Percentiles rank a stretch among this genome's conserved stretches.
Conservation (phyloP, 1,140 invertebrate species). For the Megathymus violae region DNA sequence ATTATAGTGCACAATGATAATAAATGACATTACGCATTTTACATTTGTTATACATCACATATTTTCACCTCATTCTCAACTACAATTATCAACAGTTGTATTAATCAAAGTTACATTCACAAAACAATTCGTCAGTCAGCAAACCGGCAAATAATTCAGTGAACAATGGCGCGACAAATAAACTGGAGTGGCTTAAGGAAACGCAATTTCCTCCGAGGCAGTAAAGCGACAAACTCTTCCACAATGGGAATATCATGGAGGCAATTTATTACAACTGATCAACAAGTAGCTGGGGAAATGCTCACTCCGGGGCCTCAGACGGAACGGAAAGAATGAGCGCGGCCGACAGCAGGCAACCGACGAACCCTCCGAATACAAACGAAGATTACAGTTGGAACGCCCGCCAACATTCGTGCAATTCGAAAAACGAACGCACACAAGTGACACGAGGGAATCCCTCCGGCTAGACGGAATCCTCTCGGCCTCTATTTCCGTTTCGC, state of each 20-base stretch:
- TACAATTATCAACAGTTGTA: no score
- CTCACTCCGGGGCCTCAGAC: constrained; percentile 49
- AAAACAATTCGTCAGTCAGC: constrained; percentile 30
- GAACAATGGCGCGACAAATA: constrained; percentile 69
- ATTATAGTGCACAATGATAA: neutral
- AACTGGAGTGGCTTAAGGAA: constrained; percentile 73
- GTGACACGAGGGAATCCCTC: constrained; percentile 81
- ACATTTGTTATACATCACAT: no score
- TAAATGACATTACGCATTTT: neutral
- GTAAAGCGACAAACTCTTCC: constrained; percentile 80
- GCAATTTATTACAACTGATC: constrained; percentile 83
- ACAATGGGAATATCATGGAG: constrained; percentile 82
- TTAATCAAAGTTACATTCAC: constrained; percentile 16
- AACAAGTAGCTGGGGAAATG: constrained; percentile 79
- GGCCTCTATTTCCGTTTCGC: constrained; percentile 81
- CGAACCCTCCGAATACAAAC: constrained; percentile 51
- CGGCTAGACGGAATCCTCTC: constrained; percentile 82
- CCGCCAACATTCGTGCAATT: constrained; percentile 73
- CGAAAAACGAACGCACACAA: constrained; percentile 80
- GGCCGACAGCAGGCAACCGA: constrained; percentile 41
- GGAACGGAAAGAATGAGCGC: constrained; percentile 70
- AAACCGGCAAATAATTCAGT: constrained; percentile 42
- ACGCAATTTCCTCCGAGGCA: constrained; percentile 79
- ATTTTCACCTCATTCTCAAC: no score
- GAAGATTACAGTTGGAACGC: constrained; percentile 51